phyloP scores from a whole-genome alignment of 1,140 invertebrate species.

The Trinorchestia longiramus region DNA sequence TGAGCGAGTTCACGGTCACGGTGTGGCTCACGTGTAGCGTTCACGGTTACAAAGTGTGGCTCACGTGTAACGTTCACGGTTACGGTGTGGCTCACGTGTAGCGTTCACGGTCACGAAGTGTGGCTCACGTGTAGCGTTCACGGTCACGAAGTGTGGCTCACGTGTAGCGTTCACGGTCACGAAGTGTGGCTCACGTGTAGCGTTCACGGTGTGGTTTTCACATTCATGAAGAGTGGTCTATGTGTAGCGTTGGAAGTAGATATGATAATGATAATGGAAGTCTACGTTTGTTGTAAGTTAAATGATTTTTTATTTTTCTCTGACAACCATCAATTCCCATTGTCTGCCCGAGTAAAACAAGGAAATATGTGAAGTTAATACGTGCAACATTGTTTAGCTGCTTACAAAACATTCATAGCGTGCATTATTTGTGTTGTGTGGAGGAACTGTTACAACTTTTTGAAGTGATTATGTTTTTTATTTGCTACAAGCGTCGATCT shows the following conservation, averaged over 20 bases:
- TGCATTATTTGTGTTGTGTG: too few species aligned
- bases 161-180: not conserved
- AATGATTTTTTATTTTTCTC: not conserved
- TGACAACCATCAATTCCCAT: not conserved
- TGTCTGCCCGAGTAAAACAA: not conserved
- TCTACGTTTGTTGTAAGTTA: too few species aligned
- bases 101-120: not conserved
- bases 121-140: not conserved
- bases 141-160: too few species aligned
- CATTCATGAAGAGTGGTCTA: not conserved
- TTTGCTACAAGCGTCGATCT: too few species aligned
- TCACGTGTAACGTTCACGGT: not conserved
- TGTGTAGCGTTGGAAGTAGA: too few species aligned
- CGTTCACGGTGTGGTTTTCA: not conserved
- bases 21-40: not conserved
- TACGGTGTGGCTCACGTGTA: too few species aligned
- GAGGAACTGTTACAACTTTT: too few species aligned
- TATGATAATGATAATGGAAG: too few species aligned
- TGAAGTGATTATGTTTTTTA: too few species aligned
- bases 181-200: not conserved
- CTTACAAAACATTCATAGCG: too few species aligned
- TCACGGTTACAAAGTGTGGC: not conserved
- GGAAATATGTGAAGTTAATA: not conserved
- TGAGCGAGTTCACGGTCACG: not conserved
- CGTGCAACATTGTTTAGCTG: too few species aligned